Percentiles rank a stretch among this genome's conserved stretches.
phyloP scores from a whole-genome alignment of 2,888 invertebrate genomes.

The Ormyrus nitidulus region DNA sequence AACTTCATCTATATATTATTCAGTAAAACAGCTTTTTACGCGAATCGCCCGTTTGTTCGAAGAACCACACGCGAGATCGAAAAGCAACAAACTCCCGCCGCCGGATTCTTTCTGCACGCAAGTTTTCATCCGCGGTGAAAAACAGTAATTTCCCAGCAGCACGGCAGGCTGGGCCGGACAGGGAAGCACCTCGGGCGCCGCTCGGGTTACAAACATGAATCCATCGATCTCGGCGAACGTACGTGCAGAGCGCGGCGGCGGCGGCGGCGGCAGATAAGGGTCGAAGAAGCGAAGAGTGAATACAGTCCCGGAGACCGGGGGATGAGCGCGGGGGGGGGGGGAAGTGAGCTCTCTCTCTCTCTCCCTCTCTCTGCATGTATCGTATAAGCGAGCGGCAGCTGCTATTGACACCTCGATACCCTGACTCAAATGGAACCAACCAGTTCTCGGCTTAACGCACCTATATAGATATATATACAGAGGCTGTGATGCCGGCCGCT shows the following conservation, averaged over 20 bases:
- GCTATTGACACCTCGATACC: conserved; percentile 75
- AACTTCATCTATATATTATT: too few species aligned
- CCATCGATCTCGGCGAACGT: background rate
- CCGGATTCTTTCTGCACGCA: too few species aligned
- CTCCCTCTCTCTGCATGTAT: conserved; percentile 20
- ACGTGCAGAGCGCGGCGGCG: too few species aligned
- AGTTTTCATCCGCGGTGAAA: too few species aligned
- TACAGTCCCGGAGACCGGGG: background rate
- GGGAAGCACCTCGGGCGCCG: too few species aligned
- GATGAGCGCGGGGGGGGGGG: conserved; percentile 10
- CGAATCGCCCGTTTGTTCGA: too few species aligned
- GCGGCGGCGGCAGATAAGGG: conserved; percentile 36
- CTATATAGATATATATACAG: conserved; percentile 15
- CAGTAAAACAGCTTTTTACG: too few species aligned
- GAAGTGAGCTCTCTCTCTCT: conserved; percentile 6
- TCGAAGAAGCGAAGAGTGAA: conserved; percentile 36
- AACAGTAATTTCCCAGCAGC: too few species aligned
- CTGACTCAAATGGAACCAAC: conserved; percentile 73
- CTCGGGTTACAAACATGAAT: conserved; percentile 12
- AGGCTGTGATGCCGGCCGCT: background rate
- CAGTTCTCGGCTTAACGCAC: conserved; percentile 62
- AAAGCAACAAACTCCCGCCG: too few species aligned
- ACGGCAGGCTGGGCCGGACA: too few species aligned
- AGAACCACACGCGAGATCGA: too few species aligned
- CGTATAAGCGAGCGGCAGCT: conserved; percentile 71